Evolutionary conservation across 2,113 vertebrate genomes (phyloP).

Genomic region (Suricata suricatta): DNA sequence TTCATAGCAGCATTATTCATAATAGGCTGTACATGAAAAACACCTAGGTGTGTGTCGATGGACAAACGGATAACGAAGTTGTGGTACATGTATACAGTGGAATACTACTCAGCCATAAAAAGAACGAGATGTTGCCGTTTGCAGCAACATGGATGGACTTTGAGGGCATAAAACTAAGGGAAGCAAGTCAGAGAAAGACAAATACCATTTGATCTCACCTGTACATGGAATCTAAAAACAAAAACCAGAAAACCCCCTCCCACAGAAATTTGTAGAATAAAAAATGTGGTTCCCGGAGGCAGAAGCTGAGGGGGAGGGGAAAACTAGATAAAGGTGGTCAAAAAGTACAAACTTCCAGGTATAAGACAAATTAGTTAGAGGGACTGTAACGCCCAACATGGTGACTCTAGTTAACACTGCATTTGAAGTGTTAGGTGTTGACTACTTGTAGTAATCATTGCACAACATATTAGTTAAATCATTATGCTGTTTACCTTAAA

Average conservation of each 20-base stretch:
- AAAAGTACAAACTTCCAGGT: neutral
- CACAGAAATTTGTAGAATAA: neutral
- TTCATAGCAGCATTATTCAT: neutral
- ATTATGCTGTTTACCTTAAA: neutral
- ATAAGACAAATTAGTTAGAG: neutral
- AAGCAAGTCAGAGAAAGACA: neutral
- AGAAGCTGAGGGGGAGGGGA: neutral
- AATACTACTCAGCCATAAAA: neutral
- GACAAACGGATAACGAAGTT: neutral
- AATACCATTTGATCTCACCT: neutral
- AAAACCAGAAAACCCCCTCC: neutral
- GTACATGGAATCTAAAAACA: neutral
- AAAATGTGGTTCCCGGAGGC: neutral
- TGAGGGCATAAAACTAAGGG: neutral
- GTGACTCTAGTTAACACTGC: neutral
- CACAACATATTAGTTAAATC: neutral
- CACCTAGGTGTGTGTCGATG: neutral
- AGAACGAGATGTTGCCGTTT: neutral
- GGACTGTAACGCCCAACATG: no score
- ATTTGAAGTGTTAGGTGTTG: neutral
- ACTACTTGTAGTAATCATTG: neutral
- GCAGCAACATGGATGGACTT: neutral
- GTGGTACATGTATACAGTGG: neutral
- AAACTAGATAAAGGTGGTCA: neutral
- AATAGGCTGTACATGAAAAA: neutral